phyloP scores from a whole-genome alignment of 37 sponge, comb jelly and placozoan species.

The Halisarca cf. caerulea region DNA sequence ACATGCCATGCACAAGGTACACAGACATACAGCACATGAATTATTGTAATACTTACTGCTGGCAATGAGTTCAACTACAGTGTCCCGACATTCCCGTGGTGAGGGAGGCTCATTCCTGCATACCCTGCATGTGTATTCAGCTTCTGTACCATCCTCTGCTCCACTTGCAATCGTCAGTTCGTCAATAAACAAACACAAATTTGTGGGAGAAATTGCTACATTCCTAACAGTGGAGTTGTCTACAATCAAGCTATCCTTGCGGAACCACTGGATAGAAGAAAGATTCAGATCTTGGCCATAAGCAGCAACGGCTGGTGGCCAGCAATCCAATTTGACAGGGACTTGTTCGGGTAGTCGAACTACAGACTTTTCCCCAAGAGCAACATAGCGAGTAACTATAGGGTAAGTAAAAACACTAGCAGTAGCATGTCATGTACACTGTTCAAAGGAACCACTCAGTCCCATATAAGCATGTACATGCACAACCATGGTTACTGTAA shows the following conservation, averaged over 20 bases:
- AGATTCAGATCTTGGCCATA: not conserved
- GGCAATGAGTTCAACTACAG: not conserved
- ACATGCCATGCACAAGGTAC: too few species aligned
- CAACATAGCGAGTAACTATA: constrained; percentile 16
- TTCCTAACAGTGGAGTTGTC: not conserved
- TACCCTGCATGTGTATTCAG: not conserved
- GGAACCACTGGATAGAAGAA: not conserved
- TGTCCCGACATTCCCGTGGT: not conserved
- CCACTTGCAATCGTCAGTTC: not conserved
- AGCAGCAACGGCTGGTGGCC: not conserved
- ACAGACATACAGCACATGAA: too few species aligned
- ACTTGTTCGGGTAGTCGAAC: not conserved
- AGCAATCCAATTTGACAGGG: not conserved
- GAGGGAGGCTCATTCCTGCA: not conserved
- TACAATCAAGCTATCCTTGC: not conserved
- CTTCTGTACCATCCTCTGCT: not conserved
- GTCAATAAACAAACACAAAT: not conserved
- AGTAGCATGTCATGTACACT: too few species aligned
- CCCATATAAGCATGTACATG: too few species aligned
- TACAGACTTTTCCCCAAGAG: not conserved
- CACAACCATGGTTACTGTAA: too few species aligned
- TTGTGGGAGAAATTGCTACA: not conserved
- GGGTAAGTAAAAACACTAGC: too few species aligned
- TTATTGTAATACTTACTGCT: not conserved
- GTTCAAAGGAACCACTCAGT: too few species aligned